Evolutionary conservation across 2,888 invertebrate genomes (phyloP).

Genomic region (Eupithecia subumbrata): DNA sequence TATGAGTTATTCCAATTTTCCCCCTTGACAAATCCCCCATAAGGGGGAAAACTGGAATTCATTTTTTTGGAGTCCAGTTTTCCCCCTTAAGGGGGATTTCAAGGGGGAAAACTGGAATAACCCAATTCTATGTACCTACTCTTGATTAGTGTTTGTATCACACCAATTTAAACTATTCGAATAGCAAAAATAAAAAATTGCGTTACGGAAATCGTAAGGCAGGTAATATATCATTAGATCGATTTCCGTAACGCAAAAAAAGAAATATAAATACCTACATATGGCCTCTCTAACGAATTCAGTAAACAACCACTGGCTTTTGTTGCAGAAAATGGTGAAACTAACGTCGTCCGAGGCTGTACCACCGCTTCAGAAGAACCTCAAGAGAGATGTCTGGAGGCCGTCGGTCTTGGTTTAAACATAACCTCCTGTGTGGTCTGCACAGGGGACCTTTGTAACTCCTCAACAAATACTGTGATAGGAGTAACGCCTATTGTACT

Average conservation of each 20-base stretch:
- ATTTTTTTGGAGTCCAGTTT: too few species aligned
- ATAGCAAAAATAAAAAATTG: not conserved
- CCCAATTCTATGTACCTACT: too few species aligned
- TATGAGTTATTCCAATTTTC: too few species aligned
- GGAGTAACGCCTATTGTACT: conserved; percentile 26
- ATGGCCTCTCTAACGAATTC: not conserved
- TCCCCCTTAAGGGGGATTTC: too few species aligned
- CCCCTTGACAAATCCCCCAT: too few species aligned
- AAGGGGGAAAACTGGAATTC: too few species aligned
- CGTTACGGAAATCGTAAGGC: not conserved
- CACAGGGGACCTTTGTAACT: conserved; percentile 60
- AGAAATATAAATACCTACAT: too few species aligned
- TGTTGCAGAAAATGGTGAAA: conserved; percentile 55
- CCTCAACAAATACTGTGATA: conserved; percentile 47
- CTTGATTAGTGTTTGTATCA: not conserved
- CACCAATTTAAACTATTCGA: not conserved
- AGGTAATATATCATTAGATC: not conserved
- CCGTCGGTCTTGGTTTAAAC: conserved; percentile 47
- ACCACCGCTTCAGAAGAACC: conserved; percentile 50
- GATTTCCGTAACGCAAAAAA: not conserved
- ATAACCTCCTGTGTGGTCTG: conserved; percentile 57
- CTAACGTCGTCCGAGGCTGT: conserved; percentile 59
- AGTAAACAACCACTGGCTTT: not conserved
- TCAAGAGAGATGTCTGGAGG: conserved; percentile 50
- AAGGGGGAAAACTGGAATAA: too few species aligned